A percentile compares a stretch with the other conserved stretches of the same genome.
Evolutionary conservation across 2,797 vertebrate genomes (phyloP).

Genomic region (Myiothlypis chrysogaster): DNA sequence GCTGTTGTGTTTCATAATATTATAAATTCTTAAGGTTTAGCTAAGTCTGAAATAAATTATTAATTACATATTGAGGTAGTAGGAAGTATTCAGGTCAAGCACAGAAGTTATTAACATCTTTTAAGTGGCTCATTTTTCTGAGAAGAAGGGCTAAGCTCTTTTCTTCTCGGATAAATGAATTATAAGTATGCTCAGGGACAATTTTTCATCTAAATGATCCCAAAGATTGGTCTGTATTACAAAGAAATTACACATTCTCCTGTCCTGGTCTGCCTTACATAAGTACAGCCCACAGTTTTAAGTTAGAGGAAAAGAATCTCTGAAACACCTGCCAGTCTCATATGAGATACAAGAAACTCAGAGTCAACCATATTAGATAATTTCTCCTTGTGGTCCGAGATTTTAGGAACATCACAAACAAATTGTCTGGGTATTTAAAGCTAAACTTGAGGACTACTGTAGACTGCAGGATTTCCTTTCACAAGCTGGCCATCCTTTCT

Average conservation of each 20-base stretch:
- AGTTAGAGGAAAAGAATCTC: background rate
- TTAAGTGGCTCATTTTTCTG: background rate
- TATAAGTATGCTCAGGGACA: background rate
- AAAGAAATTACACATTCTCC: background rate
- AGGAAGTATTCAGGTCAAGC: background rate
- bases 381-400: background rate
- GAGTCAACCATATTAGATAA: background rate
- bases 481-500: background rate
- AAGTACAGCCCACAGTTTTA: background rate
- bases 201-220: background rate
- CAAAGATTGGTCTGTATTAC: background rate
- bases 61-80: background rate
- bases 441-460: background rate
- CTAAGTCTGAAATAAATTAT: background rate
- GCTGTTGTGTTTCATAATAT: background rate
- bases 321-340: background rate
- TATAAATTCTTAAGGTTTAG: background rate
- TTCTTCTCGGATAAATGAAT: background rate
- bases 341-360: background rate
- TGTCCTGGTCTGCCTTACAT: background rate
- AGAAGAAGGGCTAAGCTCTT: background rate
- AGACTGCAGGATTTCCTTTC: background rate
- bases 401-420: background rate
- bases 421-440: background rate
- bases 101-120: background rate